Evolutionary conservation across 2,888 invertebrate genomes (phyloP).

Genomic region (Drosophila kuntzei): DNA sequence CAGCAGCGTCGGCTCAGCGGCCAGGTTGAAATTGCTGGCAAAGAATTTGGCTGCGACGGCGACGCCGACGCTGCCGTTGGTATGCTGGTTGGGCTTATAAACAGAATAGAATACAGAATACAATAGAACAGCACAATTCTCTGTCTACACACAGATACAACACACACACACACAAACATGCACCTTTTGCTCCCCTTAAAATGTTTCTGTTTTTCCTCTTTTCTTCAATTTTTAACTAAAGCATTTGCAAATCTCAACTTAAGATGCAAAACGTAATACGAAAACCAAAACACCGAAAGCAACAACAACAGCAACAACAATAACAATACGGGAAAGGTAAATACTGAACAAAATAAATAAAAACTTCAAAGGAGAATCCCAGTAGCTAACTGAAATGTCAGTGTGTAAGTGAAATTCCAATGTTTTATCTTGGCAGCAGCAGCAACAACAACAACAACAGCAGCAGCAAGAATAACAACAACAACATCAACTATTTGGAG

Average conservation of each 20-base stretch:
- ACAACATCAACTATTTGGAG: conserved; percentile 56
- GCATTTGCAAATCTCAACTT: conserved; percentile 49
- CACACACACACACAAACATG: conserved; percentile 10
- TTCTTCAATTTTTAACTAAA: conserved; percentile 26
- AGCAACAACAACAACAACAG: conserved; percentile 34
- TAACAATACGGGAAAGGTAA: conserved; percentile 63
- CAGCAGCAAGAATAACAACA: conserved; percentile 34
- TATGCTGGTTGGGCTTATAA: conserved; percentile 54
- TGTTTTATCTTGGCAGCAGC: conserved; percentile 64
- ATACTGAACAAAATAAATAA: conserved; percentile 68
- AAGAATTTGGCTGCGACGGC: conserved; percentile 65
- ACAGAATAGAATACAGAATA: conserved; percentile 48
- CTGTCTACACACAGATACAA: conserved; percentile 23
- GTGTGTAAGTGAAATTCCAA: conserved; percentile 77
- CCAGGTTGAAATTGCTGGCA: conserved; percentile 67
- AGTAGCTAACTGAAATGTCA: conserved; percentile 76
- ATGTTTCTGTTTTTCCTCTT: conserved; percentile 18
- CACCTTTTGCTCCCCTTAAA: conserved; percentile 36
- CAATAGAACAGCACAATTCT: conserved; percentile 54
- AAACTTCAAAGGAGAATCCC: conserved; percentile 79
- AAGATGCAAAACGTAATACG: conserved; percentile 34
- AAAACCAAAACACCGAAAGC: conserved; percentile 40
- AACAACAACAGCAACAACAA: conserved; percentile 45
- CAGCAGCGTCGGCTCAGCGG: conserved; percentile 52
- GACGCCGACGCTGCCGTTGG: conserved; percentile 40